Percentiles rank a stretch among this genome's conserved stretches.
Conservation (phyloP, 2,797 vertebrate species). For the Aulostomus chinensis region DNA sequence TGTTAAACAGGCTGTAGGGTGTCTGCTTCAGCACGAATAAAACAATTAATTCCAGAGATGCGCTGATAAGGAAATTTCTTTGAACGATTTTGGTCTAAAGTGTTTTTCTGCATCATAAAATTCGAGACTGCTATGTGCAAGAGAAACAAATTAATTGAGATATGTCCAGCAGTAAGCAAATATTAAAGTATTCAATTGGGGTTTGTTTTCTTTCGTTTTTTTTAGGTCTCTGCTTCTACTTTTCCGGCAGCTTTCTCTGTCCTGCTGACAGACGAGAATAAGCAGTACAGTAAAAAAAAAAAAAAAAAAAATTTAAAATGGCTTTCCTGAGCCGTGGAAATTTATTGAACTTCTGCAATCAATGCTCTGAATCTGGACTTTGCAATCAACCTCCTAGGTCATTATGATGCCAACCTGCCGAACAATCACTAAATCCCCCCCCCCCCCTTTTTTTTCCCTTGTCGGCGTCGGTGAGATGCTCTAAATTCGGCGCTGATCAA, state of each 20-base stretch:
- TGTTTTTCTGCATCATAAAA: too few relatives aligned
- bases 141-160: slow-evolving; percentile 9
- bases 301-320: slow-evolving; percentile 70
- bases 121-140: too few relatives aligned
- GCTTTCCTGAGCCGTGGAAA: slow-evolving; percentile 73
- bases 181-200: not conserved
- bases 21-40: not conserved
- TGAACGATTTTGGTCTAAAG: not conserved
- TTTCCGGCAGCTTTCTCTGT: slow-evolving; percentile 23
- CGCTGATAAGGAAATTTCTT: not conserved
- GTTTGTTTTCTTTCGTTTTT: not conserved
- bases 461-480: too few relatives aligned
- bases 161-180: slow-evolving; percentile 3
- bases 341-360: slow-evolving; percentile 66
- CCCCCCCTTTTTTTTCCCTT: too few relatives aligned
- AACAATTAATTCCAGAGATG: not conserved
- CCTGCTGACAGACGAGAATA: slow-evolving; percentile 27
- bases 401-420: slow-evolving; percentile 27
- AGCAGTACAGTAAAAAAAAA: slow-evolving; percentile 47
- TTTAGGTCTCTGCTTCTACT: not conserved
- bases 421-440: too few relatives aligned
- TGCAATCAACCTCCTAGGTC: slow-evolving; percentile 54
- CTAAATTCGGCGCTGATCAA: too few relatives aligned
- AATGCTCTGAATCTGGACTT: slow-evolving; percentile 61
- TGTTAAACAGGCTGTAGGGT: not conserved